Base-by-base conservation (phyloP, 2,113 vertebrate species). In the Poeciliopsis retropinna region DNA sequence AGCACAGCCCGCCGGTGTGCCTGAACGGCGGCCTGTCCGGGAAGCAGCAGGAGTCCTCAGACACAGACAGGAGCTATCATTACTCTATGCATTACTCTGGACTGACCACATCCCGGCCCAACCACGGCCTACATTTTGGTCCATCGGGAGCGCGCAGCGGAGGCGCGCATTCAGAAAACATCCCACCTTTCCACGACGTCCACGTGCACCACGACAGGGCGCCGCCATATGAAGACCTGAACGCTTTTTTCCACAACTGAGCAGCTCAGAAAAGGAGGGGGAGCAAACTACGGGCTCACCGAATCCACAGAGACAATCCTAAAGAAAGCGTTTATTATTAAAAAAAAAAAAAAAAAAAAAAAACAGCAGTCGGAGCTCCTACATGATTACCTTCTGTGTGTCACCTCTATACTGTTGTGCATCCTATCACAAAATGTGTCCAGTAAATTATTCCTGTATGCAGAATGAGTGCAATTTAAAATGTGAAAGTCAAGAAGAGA, bases 41-140 rank as follows among this genome's bases (percentile, higher is more conserved):
- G 89, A 96, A 97, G 92, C 96, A 96, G 88, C 97, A 98, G 93
- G 94, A 94, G 74, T 51, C 92, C 7, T 94, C 97, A 0, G 97
- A 99, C 91, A 92, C 95, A 65, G 98, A 99, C 86, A 96, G 97
- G 92, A 96, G 95, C 93, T 99, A 97, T 89, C 97, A 98, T 82
- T 99, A 98, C 91, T 97, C 98, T 96, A 97, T 99, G 96, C 97
- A 98, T 94, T 99, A 97, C 92, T 95, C 96, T 80, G 94, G 95
- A 89, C 95, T 98, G 86, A 94, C 94, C 78, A 92, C 94, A 29
- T 94, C 97, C 78, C 94, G 97, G 34, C 92, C 96, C 30, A 30
- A 91, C 1, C 97, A 96, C 78, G 94, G 95, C 84, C 70, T 98
- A 83, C 92, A 96, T 32, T 98, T 96, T 77, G 96, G 96, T 28